phyloP scores from a whole-genome alignment of 2,113 vertebrate species.

The Lates calcarifer region DNA sequence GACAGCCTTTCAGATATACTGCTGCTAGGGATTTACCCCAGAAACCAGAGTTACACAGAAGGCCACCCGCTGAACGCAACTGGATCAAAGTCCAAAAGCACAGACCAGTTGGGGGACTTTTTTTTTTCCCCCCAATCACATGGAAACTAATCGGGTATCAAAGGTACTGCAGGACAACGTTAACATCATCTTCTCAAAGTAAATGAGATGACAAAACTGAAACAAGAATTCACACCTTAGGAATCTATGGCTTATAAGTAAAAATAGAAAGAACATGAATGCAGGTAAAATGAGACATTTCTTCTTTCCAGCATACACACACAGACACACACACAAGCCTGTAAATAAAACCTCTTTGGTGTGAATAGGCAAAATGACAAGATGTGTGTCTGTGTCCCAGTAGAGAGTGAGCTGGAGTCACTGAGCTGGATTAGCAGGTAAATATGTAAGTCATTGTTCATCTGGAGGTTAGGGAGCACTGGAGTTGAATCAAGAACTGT shows the following conservation, averaged over 20 bases:
- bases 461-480: conserved; percentile 52
- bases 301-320: neutral
- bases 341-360: conserved; percentile 37
- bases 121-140: conserved; percentile 28
- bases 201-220: neutral
- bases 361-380: conserved; percentile 22
- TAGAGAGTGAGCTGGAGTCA: conserved; percentile 23
- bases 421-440: conserved; percentile 49
- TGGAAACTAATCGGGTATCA: conserved; percentile 22
- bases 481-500: conserved; percentile 53
- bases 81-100: conserved; percentile 56
- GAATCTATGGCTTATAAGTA: neutral
- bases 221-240: neutral
- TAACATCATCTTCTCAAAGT: conserved; percentile 25
- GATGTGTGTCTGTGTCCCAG: conserved; percentile 18
- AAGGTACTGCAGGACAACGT: conserved; percentile 30
- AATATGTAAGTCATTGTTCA: conserved; percentile 57
- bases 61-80: conserved; percentile 26
- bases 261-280: neutral
- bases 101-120: neutral
- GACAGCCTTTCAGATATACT: conserved; percentile 55
- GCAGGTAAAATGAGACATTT: neutral
- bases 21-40: conserved; percentile 44
- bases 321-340: neutral
- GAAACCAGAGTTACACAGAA: conserved; percentile 30